Percentiles rank a stretch among this genome's conserved stretches.
phyloP scores from a whole-genome alignment of 2,797 vertebrate genomes.

The Buceros bicornis region DNA sequence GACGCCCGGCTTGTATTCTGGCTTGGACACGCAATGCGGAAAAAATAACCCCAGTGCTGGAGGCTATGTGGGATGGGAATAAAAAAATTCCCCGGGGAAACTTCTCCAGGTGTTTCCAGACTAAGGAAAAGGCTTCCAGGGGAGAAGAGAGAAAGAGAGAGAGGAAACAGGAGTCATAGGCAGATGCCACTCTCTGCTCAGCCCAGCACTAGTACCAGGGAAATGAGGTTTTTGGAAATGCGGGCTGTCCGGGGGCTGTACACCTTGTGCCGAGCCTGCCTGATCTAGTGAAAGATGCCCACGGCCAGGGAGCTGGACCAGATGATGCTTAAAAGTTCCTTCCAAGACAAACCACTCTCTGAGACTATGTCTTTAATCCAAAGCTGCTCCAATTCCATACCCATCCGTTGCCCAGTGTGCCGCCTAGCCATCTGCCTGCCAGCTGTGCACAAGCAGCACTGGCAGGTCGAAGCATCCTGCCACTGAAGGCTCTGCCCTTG shows the following conservation, averaged over 20 bases:
- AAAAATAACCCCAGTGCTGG: not conserved
- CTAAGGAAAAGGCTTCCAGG: not conserved
- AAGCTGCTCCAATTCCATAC: not conserved
- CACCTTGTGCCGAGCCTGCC: not conserved
- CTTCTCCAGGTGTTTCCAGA: not conserved
- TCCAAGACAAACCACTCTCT: not conserved
- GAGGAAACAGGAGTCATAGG: not conserved
- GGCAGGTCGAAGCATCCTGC: not conserved
- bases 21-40: not conserved
- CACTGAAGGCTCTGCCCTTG: not conserved
- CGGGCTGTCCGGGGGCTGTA: rapidly evolving
- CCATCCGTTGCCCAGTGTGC: not conserved
- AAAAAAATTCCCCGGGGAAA: not conserved
- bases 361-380: not conserved
- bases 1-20: not conserved
- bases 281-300: not conserved
- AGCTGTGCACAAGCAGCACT: not conserved
- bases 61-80: not conserved
- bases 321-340: not conserved
- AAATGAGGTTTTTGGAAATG: rapidly evolving
- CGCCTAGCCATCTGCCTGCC: rapidly evolving
- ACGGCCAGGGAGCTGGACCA: rapidly evolving
- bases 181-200: not conserved
- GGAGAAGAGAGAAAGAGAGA: not conserved
- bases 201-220: not conserved